Evolutionary conservation across 2,888 invertebrate species (phyloP), one percentile per base, ranked within the genome.

Genomic region (Gastracanthus pulcherrimus): DNA sequence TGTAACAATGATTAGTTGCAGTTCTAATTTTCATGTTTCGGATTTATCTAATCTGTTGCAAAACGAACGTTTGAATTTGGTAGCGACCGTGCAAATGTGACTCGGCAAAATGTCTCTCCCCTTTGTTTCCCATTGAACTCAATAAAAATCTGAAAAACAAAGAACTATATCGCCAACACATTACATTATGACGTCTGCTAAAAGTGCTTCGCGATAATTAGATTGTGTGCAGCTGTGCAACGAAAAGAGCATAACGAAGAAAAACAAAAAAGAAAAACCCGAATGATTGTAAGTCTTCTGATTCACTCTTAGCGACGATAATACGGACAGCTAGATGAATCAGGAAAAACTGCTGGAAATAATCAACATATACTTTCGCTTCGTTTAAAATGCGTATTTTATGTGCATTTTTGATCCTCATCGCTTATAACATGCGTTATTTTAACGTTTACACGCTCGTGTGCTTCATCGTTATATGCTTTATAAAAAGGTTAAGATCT

Each of bases 261-360:
- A 3, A 60, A 13, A 38, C 16, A 26, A 29, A 26, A 48, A 70
- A 45, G 45, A 4, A 76, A 67, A 76, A 60, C 31, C n/a, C 58
- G 36, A 48, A 29, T 19, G 76, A 67, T 51, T 67, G 64, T 55
- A 16, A 48, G 38, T 51, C n/a, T 48, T 23, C 11, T 76, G 77
- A 77, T 62, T 70, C 77, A 76, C 45, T 69, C 38, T 58, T 9
- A 19, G 13, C 58, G 58, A 19, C 26, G 64, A 48, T 19, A 38
- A 36, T 51, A 64, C 48, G 16, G 55, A 79, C 41, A 55, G 41
- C 45, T 55, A 51, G 79, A 66, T 79, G 79, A 79, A 79, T 79
- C 79, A 79, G 66, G 66, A 67, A 72, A 71, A 19, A 48, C 64
- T 66, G 31, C 58, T 66, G 66, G 66, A 72, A 78, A 71, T 38